Percentiles rank a stretch among this genome's conserved stretches.
phyloP scores from a whole-genome alignment of 2,797 vertebrate species.

The Alauda arvensis region DNA sequence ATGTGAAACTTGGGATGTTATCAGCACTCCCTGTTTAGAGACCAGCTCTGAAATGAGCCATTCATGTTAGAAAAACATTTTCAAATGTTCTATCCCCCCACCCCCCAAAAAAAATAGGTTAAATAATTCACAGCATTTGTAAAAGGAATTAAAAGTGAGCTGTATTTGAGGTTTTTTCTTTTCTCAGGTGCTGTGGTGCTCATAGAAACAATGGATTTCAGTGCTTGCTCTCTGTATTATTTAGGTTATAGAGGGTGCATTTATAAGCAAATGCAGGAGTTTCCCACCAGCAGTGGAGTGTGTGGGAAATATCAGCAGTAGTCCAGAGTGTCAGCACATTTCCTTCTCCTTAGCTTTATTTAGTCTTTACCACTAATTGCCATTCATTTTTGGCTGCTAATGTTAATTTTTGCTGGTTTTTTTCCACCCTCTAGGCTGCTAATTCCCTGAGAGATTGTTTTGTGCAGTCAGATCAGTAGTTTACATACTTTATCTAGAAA shows the following conservation, averaged over 20 bases:
- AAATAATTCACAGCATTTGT: not conserved
- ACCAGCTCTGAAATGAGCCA: not conserved
- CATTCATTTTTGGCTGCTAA: not conserved
- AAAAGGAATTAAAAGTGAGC: not conserved
- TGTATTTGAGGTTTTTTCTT: not conserved
- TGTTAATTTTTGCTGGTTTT: not conserved
- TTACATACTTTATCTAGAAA: conserved; percentile 10
- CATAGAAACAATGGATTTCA: not conserved
- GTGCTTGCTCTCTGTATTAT: not conserved
- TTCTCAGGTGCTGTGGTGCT: not conserved
- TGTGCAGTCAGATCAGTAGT: not conserved
- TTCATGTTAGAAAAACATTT: not conserved
- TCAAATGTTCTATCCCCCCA: not conserved
- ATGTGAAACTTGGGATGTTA: not conserved
- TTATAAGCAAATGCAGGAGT: not conserved
- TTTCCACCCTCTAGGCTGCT: not conserved
- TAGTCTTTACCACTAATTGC: not conserved
- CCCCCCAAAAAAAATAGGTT: not conserved
- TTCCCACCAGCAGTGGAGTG: not conserved
- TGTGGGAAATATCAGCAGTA: not conserved
- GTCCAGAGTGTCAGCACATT: not conserved
- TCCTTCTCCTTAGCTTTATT: conserved; percentile 11
- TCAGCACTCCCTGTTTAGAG: not conserved
- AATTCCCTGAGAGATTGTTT: not conserved
- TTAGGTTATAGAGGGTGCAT: not conserved